These are phyloP conservation scores for Psittacula derbiana DNA, from an alignment of 2,797 vertebrate species.

Conservation along the genomic window DNA sequence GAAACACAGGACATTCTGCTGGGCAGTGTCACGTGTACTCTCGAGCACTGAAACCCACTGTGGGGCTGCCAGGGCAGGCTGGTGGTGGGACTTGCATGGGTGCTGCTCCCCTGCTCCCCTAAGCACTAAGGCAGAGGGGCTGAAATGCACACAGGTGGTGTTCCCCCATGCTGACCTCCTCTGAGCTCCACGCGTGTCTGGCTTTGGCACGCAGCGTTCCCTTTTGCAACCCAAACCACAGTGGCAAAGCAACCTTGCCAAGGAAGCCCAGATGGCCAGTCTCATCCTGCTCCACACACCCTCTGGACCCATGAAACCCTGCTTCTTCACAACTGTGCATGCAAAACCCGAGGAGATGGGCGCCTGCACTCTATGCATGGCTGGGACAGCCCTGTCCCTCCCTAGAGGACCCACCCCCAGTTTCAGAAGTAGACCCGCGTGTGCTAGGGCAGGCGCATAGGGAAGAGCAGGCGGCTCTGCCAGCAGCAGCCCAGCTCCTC, in stretches of 20 bases:
- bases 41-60: not conserved
- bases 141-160: not conserved
- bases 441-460: not conserved
- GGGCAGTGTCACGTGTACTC: not conserved
- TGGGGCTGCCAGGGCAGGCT: not conserved
- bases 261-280: not conserved
- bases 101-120: not conserved
- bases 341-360: not conserved
- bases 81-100: not conserved
- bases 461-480: not conserved
- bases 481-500: not conserved
- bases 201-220: not conserved
- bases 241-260: not conserved
- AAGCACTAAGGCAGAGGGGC: not conserved
- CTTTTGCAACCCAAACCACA: not conserved
- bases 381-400: not conserved
- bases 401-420: not conserved
- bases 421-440: not conserved
- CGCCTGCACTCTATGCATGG: fast-evolving
- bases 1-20: not conserved
- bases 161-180: not conserved
- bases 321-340: not conserved
- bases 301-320: fast-evolving
- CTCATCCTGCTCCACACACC: not conserved
- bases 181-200: not conserved